These are phyloP conservation scores for Mythimna vitellina DNA, from an alignment of 2,888 invertebrate genomes.

Conservation along the genomic window DNA sequence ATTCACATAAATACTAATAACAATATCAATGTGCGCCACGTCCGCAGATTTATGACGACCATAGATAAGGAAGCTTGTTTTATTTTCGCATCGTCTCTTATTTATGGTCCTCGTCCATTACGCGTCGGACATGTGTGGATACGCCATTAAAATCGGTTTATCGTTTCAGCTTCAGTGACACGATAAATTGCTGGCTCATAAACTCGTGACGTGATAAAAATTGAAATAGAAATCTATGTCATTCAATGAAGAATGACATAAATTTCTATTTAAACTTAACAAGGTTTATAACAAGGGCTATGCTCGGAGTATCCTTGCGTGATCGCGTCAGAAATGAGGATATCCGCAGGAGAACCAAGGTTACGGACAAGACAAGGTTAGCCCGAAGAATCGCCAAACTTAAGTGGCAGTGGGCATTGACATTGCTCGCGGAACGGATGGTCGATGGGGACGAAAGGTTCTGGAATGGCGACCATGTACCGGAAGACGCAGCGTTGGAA, in stretches of 20 bases:
- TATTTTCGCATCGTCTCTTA: conserved; percentile 40
- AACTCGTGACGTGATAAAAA: conserved; percentile 41
- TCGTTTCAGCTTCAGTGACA: conserved; percentile 44
- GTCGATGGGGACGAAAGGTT: no score
- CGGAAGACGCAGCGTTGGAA: no score
- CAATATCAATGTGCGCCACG: conserved; percentile 54
- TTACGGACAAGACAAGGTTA: no score
- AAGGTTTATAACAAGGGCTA: no score
- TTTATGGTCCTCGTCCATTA: conserved; percentile 51
- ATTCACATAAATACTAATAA: conserved; percentile 38
- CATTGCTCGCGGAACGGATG: no score
- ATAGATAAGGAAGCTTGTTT: conserved; percentile 54
- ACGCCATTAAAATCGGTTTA: conserved; percentile 59
- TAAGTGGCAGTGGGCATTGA: no score
- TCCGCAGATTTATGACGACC: conserved; percentile 48
- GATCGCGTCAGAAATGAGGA: no score
- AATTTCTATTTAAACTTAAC: no score
- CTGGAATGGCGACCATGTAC: no score
- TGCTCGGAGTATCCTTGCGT: no score
- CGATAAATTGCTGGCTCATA: conserved; percentile 51
- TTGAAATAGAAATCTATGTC: conserved; percentile 12
- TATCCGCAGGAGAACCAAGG: no score
- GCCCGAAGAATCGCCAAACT: no score
- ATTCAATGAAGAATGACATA: neutral
- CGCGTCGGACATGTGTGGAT: conserved; percentile 41